Conservation (phyloP, 2,113 vertebrate species). For the Oryzias javanicus region DNA sequence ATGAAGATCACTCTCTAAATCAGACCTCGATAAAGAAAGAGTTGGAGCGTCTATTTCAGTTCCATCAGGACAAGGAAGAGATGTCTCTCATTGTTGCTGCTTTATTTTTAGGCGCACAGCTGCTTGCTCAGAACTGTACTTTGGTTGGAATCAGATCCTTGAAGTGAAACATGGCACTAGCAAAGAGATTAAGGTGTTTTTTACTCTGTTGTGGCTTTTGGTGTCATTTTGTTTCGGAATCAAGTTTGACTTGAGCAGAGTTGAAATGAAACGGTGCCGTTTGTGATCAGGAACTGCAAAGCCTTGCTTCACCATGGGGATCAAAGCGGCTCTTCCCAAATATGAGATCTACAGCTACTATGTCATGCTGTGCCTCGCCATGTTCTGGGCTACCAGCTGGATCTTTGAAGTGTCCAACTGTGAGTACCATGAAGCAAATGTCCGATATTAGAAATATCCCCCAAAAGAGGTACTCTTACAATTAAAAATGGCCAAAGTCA, state of each 20-base stretch:
- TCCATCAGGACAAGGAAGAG: constrained; percentile 1
- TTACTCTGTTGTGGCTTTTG: too few species aligned
- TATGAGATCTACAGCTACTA: constrained; percentile 90
- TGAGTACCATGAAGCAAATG: constrained; percentile 63
- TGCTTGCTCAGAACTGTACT: constrained; percentile 4
- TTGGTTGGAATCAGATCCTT: not conserved
- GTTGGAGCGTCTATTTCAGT: constrained; percentile 22
- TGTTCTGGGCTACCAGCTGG: constrained; percentile 85
- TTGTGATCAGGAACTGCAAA: constrained; percentile 30
- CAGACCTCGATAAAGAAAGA: constrained; percentile 7
- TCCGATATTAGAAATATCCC: not conserved
- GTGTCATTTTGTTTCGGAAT: too few species aligned
- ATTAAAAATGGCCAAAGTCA: not conserved
- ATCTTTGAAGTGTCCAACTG: constrained; percentile 89
- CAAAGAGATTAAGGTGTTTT: not conserved
- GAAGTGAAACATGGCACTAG: not conserved
- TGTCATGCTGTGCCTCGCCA: constrained; percentile 80
- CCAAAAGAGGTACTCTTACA: not conserved
- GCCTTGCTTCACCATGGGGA: constrained; percentile 76
- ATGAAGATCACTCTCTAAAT: too few species aligned
- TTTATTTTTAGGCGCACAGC: constrained; percentile 19
- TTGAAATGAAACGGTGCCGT: not conserved
- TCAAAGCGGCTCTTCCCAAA: constrained; percentile 85
- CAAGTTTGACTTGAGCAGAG: too few species aligned
- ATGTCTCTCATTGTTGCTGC: constrained; percentile 12